A percentile compares a stretch with the other conserved stretches of the same genome.
Conservation (phyloP, 2,888 invertebrate genomes). For the Keiferia lycopersicella region DNA sequence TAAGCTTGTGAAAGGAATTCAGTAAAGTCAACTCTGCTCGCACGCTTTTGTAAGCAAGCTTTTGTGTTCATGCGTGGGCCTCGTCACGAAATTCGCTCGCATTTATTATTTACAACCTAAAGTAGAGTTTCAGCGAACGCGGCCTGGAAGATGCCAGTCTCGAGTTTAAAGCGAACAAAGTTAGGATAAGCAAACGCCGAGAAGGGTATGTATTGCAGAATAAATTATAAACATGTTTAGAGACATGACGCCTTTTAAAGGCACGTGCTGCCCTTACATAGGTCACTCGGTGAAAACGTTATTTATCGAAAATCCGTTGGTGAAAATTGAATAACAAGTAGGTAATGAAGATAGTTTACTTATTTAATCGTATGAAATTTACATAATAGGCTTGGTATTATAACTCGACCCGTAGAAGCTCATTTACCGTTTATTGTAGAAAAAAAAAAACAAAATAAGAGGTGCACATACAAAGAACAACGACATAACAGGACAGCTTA, state of each 20-base stretch:
- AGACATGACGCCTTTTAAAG: neutral
- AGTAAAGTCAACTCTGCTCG: slow-evolving; percentile 56
- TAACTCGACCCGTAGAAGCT: too few relatives aligned
- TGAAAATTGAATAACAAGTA: too few relatives aligned
- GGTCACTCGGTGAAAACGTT: too few relatives aligned
- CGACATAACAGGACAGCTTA: too few relatives aligned
- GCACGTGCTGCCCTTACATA: too few relatives aligned
- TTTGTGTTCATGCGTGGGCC: slow-evolving; percentile 44
- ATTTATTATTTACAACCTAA: slow-evolving; percentile 37
- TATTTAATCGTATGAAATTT: too few relatives aligned
- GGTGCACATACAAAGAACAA: too few relatives aligned
- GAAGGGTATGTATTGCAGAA: neutral
- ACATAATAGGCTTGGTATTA: too few relatives aligned
- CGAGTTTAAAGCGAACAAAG: slow-evolving; percentile 4
- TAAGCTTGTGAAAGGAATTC: slow-evolving; percentile 57
- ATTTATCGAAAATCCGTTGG: too few relatives aligned
- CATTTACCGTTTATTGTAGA: too few relatives aligned
- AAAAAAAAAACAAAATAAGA: too few relatives aligned
- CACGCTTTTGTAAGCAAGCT: slow-evolving; percentile 45
- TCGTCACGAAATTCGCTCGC: slow-evolving; percentile 43
- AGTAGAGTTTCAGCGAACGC: slow-evolving; percentile 10
- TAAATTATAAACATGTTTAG: neutral
- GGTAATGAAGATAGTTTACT: too few relatives aligned
- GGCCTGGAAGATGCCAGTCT: slow-evolving; percentile 3
- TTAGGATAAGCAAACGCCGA: neutral